phyloP scores from a whole-genome alignment of 2,888 invertebrate genomes.

The Hydriomena furcata region DNA sequence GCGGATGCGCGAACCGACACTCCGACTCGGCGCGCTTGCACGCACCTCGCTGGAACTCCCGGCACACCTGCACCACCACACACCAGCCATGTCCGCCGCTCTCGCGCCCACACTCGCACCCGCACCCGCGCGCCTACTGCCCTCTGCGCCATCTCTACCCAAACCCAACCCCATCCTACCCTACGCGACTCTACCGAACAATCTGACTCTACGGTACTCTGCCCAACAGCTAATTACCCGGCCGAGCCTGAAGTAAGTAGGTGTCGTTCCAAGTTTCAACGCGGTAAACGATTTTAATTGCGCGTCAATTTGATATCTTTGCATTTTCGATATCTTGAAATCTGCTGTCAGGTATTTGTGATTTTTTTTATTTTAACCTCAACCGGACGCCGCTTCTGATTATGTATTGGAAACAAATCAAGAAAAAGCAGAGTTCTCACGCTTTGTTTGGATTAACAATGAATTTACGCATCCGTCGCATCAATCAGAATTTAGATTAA shows the following conservation, averaged over 20 bases:
- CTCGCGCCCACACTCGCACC: constrained; percentile 43
- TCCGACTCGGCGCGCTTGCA: constrained; percentile 98
- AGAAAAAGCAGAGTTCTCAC: constrained; percentile 31
- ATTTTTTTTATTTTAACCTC: constrained; percentile 38
- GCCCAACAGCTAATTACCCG: constrained; percentile 23
- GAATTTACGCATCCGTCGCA: constrained; percentile 79
- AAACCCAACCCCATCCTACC: constrained; percentile 24
- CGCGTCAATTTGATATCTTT: not conserved
- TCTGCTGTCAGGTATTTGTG: constrained; percentile 20
- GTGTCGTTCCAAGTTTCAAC: constrained; percentile 24
- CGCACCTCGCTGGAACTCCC: constrained; percentile 99
- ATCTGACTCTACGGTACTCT: constrained; percentile 24
- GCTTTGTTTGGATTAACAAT: constrained; percentile 28
- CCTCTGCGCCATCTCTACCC: constrained; percentile 32
- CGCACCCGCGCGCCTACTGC: constrained; percentile 31
- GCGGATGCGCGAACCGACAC: constrained; percentile 99
- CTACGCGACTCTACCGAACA: constrained; percentile 8
- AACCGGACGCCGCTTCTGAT: constrained; percentile 76
- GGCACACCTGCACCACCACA: constrained; percentile 93
- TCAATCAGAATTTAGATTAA: constrained; percentile 40
- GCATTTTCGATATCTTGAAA: constrained; percentile 2
- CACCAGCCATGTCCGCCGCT: constrained; percentile 70
- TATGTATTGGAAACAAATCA: constrained; percentile 22
- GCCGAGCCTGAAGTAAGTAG: constrained; percentile 22
- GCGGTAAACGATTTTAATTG: constrained; percentile 24